Conservation (phyloP, 2,797 vertebrate genomes). For the Acrocephalus scirpaceus region DNA sequence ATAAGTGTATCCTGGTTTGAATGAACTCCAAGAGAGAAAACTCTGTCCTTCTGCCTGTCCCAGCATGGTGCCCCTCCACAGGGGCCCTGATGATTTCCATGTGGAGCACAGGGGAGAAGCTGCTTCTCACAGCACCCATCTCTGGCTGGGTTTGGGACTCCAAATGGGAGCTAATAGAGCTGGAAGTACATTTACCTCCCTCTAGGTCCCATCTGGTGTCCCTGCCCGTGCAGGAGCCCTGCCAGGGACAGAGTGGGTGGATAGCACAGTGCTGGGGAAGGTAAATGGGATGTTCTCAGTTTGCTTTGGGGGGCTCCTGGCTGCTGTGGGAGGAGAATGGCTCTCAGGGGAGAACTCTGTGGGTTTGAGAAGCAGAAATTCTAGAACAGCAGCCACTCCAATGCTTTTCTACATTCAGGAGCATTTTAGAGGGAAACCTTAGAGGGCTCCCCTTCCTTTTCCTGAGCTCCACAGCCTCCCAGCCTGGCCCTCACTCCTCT, state of each 20-base stretch:
- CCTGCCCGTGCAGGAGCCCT: accelerated
- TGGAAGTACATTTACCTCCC: neutral
- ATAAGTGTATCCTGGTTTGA: slow-evolving; percentile 22
- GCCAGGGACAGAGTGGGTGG: neutral
- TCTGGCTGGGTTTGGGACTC: neutral
- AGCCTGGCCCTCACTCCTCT: neutral
- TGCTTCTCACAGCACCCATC: neutral
- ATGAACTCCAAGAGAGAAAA: slow-evolving; percentile 31
- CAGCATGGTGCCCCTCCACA: neutral
- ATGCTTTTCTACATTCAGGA: neutral
- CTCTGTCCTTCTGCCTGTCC: neutral
- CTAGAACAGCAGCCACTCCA: neutral
- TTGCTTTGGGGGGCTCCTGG: neutral
- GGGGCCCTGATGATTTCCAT: neutral
- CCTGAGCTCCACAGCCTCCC: neutral
- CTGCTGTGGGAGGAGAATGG: neutral
- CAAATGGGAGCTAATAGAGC: neutral
- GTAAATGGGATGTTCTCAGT: accelerated
- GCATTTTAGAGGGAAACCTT: neutral
- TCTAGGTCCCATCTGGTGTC: neutral
- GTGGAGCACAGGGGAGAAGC: neutral
- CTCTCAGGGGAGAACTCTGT: neutral
- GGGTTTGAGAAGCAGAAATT: neutral
- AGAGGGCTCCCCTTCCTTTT: neutral
- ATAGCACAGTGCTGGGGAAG: accelerated